Evolutionary conservation across 2,888 invertebrate genomes (phyloP).

Genomic region (Ischnus inquisitorius): DNA sequence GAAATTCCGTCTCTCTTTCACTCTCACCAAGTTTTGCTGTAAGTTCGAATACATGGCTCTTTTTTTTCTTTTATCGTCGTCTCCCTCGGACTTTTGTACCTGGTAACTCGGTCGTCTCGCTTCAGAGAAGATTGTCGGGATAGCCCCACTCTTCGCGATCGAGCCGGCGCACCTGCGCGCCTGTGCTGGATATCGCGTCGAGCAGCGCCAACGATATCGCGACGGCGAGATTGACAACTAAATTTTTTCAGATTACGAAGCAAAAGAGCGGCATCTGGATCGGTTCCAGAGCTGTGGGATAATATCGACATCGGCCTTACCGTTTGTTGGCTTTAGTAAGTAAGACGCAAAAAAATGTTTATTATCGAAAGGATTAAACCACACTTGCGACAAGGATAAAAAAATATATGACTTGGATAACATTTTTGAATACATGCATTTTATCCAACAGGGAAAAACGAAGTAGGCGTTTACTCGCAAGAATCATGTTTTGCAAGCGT

Average conservation of each 20-base stretch:
- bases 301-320: constrained; percentile 1
- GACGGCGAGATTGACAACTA: background rate
- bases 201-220: background rate
- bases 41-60: background rate
- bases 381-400: no score
- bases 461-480: background rate
- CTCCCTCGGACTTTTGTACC: background rate
- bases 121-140: constrained; percentile 10
- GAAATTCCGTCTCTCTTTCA: background rate
- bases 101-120: background rate
- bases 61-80: background rate
- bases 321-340: background rate
- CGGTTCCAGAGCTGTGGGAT: background rate
- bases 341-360: background rate
- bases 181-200: background rate
- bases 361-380: no score
- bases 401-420: no score
- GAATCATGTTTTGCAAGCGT: background rate
- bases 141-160: constrained; percentile 3
- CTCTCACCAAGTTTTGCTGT: background rate
- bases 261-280: background rate
- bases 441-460: no score
- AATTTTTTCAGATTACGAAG: background rate
- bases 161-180: constrained; percentile 13
- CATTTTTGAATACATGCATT: no score